Evolutionary conservation across 1,140 invertebrate genomes (phyloP).

Genomic region (Hylyphantes graminicola): DNA sequence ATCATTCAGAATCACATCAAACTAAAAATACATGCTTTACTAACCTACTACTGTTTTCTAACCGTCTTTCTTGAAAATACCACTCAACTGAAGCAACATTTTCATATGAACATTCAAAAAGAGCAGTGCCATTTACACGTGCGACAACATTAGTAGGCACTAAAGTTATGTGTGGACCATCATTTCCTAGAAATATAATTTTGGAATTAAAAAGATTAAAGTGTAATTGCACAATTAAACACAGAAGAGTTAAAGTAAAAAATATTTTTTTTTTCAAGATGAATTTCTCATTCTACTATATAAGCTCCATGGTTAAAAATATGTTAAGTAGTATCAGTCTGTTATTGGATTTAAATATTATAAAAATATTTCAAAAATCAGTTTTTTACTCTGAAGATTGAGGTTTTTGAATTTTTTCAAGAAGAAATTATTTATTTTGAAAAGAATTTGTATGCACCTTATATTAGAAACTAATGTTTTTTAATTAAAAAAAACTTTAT

Average conservation of each 20-base stretch:
- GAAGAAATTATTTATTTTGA: not conserved
- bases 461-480: not conserved
- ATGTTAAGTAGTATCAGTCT: too few relatives aligned
- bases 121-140: constrained; percentile 70
- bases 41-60: constrained; percentile 57
- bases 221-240: constrained; percentile 2
- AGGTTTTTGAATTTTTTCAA: too few relatives aligned
- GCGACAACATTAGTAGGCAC: constrained; percentile 73
- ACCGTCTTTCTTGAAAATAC: constrained; percentile 71
- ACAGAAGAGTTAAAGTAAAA: too few relatives aligned
- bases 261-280: too few relatives aligned
- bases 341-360: too few relatives aligned
- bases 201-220: not conserved
- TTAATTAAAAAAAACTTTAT: not conserved
- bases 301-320: too few relatives aligned
- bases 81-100: constrained; percentile 75
- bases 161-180: constrained; percentile 73
- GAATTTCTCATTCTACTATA: too few relatives aligned
- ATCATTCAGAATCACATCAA: not conserved
- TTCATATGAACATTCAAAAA: constrained; percentile 75
- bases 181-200: constrained; percentile 68
- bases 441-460: not conserved
- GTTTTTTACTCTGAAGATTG: too few relatives aligned
- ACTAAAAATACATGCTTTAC: not conserved
- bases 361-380: too few relatives aligned